Base-by-base conservation (phyloP, 1,140 invertebrate genomes). In the Grapholita molesta region DNA sequence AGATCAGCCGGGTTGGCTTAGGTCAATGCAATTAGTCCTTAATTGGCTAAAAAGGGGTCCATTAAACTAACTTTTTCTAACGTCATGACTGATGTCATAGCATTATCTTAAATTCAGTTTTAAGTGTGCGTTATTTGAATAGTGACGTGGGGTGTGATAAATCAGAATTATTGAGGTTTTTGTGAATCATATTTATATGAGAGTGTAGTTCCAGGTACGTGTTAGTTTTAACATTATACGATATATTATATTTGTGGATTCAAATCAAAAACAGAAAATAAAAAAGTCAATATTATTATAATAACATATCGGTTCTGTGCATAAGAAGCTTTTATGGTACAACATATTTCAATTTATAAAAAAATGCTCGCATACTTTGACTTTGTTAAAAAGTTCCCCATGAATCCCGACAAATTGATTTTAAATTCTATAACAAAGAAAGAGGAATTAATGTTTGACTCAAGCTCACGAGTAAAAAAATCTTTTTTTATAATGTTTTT, bases 1-100 rank as follows among this genome's bases (percentile, higher is more conserved):
- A 90, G 85, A 82, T 76, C 79, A 73, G 71, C 66, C 77, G 85
- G 86, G 88, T 88, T 84, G 83, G 79, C 86, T 88, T 86, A 88
- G 88, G 88, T 90, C 88, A 90, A 90, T 85, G 83, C 82, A 90
- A 90, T 90, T 90, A 90, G 67, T 28, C 69, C 66, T 73, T 90
- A 88, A 90, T 90, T 88, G 83, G 74, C 70, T 52, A 71, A 74
- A n/a, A 73, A 72, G 84, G 79, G 78, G 74, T 70, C 71, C 74
- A 83, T 85, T 85, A 82, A 82, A 78, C 79, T 24, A 57, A 35
- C 33, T 55, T 38, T 66, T 64, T 24, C 21, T 33, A 35, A 24
- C 32, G 35, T 25, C 23, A 25, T 30, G n/a, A n/a, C n/a, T n/a
- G n/a, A n/a, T n/a, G 28, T 61, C 55, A 61, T 61, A 61, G n/a